Base-by-base conservation (phyloP, 2,888 invertebrate species). In the Coelinius sp. region DNA sequence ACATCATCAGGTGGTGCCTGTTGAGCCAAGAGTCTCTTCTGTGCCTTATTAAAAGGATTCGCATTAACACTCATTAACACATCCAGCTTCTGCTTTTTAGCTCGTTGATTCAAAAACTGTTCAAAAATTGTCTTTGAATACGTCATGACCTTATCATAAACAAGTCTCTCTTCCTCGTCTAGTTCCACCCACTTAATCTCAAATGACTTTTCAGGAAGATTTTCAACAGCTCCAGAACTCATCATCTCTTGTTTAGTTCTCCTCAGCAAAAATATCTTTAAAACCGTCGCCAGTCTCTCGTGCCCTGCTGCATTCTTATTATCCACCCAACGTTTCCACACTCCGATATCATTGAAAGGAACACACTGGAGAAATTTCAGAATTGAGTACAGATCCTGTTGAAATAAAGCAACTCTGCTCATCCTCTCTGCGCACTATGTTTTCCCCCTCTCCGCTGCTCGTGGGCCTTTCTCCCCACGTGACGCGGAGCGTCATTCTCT, bases 281-380 rank as follows among this genome's bases (percentile, higher is more conserved):
- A 93, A 0, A 98, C 90, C 0, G 95, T 93, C 82, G 94, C 93
- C n/a, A 98, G 89, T 1, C 98, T 90, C 81, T 95, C 92, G 77
- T 92, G 92, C 0, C 96, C 96, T 52, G 94, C 93, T 38, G 91
- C 89, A 76, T 91, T 92, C 84, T 95, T 96, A 85, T 94, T 94
- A 82, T 95, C 95, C 66, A 98, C 95, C 94, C 97, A 97, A 73
- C 93, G 92, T 86, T 96, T 97, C 97, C 97, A 98, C 76, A 96
- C 93, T 89, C 88, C 88, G 52, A 95, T 89, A 77, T 98, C 97
- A 84, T 97, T 95, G 86, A 98, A 98, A 0, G 98, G 98, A 6
- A 93, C 90, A 83, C 95, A 95, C 12, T 92, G 89, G 7, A 99
- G 88, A 86, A 97, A 99, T 86, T 97, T 94, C 12, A 95, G 85